These are phyloP conservation scores for Proales similis DNA, from an alignment of 1,140 invertebrate species.

Conservation along the genomic window DNA sequence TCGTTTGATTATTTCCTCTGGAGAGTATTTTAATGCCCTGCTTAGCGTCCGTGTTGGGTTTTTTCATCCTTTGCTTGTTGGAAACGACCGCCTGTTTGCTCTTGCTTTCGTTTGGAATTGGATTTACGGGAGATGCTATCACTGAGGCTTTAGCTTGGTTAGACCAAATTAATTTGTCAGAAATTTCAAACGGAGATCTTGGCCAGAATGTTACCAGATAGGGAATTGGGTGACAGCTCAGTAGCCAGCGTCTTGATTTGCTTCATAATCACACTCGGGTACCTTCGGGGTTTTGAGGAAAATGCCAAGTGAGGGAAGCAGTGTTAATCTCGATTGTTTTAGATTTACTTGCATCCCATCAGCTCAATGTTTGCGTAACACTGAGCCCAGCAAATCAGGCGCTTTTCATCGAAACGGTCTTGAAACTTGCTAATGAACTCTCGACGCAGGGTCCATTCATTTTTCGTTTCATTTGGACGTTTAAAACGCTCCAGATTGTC, in stretches of 20 bases:
- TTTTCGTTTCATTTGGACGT: slow-evolving; percentile 31
- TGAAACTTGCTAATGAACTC: slow-evolving; percentile 1
- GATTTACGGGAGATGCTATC: too few species aligned
- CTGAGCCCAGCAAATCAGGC: slow-evolving; percentile 29
- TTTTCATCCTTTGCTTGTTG: too few species aligned
- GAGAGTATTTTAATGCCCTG: too few species aligned
- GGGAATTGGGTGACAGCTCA: slow-evolving; percentile 26
- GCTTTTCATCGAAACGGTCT: slow-evolving; percentile 26
- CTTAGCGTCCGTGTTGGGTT: too few species aligned
- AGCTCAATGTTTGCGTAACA: slow-evolving; percentile 24
- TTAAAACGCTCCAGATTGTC: too few species aligned
- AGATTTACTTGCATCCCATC: slow-evolving; percentile 26
- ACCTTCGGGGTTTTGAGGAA: background rate
- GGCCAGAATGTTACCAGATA: too few species aligned
- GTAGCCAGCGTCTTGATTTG: slow-evolving; percentile 12
- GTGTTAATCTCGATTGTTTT: background rate
- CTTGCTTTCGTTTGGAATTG: too few species aligned
- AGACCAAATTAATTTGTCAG: too few species aligned
- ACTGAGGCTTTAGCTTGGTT: too few species aligned
- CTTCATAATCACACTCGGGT: slow-evolving; percentile 27
- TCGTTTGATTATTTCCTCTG: too few species aligned
- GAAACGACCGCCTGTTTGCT: too few species aligned
- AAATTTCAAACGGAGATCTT: too few species aligned
- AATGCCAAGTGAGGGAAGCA: background rate
- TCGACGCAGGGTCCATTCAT: slow-evolving; percentile 20